phyloP scores from a whole-genome alignment of 2,888 invertebrate species.

The Mycogona germanica region DNA sequence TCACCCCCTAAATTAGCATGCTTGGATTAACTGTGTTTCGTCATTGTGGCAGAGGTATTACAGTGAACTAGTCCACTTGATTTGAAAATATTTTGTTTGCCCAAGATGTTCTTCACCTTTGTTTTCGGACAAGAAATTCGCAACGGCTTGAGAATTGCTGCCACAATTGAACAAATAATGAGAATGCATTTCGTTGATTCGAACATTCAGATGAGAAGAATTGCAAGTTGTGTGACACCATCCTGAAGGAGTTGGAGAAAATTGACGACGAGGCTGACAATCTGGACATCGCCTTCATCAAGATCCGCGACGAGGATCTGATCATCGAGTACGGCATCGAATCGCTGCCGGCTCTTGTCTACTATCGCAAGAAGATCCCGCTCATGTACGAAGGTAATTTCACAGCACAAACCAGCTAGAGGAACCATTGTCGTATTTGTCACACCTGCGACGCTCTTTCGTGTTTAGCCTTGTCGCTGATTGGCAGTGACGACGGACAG shows the following conservation, averaged over 20 bases:
- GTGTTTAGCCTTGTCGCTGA: too few species aligned
- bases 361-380: conserved; percentile 87
- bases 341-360: conserved; percentile 73
- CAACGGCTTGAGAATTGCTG: not conserved
- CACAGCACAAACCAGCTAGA: too few species aligned
- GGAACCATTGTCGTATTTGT: too few species aligned
- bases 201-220: conserved; percentile 78
- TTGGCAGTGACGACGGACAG: too few species aligned
- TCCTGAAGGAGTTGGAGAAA: conserved; percentile 79
- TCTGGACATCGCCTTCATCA: conserved; percentile 85
- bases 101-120: not conserved
- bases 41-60: too few species aligned
- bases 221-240: conserved; percentile 83
- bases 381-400: conserved; percentile 77
- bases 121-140: not conserved
- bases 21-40: too few species aligned
- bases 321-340: conserved; percentile 89
- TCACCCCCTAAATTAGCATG: too few species aligned
- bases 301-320: conserved; percentile 79
- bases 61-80: too few species aligned
- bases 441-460: too few species aligned
- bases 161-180: not conserved
- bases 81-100: too few species aligned
- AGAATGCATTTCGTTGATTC: too few species aligned
- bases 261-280: conserved; percentile 92